These are phyloP conservation scores for Balanococcus diminutus DNA, from an alignment of 2,888 invertebrate species.

Conservation along the genomic window DNA sequence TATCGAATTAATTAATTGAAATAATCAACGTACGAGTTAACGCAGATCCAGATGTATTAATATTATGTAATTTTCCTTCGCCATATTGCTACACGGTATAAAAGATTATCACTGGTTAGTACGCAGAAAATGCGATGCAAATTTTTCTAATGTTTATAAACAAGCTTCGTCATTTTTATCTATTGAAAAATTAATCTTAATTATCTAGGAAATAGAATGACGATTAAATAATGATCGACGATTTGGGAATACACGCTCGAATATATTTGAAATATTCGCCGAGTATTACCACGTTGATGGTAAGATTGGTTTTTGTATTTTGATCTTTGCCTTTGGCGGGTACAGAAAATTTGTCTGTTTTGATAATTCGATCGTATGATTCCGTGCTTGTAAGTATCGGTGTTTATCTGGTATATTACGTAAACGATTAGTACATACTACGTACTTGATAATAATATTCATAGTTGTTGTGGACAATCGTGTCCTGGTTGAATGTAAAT, in stretches of 20 bases:
- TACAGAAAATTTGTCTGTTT: not conserved
- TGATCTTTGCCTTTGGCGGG: not conserved
- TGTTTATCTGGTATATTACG: constrained; percentile 9
- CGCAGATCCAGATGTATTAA: not conserved
- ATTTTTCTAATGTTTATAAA: constrained; percentile 30
- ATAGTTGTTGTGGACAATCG: not conserved
- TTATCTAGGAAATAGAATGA: not conserved
- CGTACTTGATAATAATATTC: not conserved
- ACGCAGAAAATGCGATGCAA: constrained; percentile 14
- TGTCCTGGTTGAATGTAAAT: not conserved
- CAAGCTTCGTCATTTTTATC: not conserved
- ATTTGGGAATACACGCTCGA: not conserved
- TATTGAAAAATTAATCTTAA: not conserved
- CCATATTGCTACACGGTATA: not conserved
- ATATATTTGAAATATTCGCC: not conserved
- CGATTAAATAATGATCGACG: not conserved
- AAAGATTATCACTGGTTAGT: constrained; percentile 13
- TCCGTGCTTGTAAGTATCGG: constrained; percentile 13
- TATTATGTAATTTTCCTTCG: not conserved
- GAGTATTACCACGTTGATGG: constrained; percentile 1
- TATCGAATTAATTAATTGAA: not conserved
- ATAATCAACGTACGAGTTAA: not conserved
- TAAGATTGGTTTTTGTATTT: not conserved
- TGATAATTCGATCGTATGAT: not conserved
- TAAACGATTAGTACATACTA: not conserved